These are phyloP conservation scores for Aleiodes alternator DNA, from an alignment of 2,888 invertebrate species.

Conservation along the genomic window DNA sequence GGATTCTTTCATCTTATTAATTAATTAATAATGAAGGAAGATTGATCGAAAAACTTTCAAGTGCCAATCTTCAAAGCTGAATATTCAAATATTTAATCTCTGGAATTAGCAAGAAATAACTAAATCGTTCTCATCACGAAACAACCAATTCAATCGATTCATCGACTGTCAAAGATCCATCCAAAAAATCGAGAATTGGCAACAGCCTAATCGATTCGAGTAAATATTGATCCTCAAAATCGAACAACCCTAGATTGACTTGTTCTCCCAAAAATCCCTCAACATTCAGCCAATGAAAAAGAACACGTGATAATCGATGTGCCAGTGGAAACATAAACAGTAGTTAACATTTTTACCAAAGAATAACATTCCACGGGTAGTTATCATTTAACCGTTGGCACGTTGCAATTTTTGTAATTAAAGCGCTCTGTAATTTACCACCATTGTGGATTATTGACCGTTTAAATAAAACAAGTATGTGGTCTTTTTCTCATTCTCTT, in stretches of 20 bases:
- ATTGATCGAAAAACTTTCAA: no score
- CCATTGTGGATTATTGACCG: slow-evolving; percentile 46
- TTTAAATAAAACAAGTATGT: slow-evolving; percentile 52
- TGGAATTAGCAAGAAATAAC: no score
- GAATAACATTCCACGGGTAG: slow-evolving; percentile 46
- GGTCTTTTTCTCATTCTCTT: slow-evolving; percentile 40
- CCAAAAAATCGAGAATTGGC: no score
- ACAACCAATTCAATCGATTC: no score
- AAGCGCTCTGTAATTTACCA: slow-evolving; percentile 58
- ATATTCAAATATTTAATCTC: no score
- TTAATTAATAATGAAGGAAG: no score
- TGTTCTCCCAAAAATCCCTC: not conserved
- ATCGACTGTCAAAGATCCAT: no score
- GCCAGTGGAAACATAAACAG: slow-evolving; percentile 13
- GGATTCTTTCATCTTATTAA: no score
- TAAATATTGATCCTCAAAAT: no score
- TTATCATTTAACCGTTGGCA: slow-evolving; percentile 49
- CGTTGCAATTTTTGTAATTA: slow-evolving; percentile 57
- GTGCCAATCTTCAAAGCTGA: no score
- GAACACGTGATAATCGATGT: slow-evolving; percentile 18
- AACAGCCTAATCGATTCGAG: no score
- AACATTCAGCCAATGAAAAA: not conserved
- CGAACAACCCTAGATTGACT: not conserved
- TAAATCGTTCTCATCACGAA: no score
- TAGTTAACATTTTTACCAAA: slow-evolving; percentile 33